A percentile compares a stretch with the other conserved stretches of the same genome.
Conservation (phyloP, 2,797 vertebrate genomes). For the Tangara arthus region DNA sequence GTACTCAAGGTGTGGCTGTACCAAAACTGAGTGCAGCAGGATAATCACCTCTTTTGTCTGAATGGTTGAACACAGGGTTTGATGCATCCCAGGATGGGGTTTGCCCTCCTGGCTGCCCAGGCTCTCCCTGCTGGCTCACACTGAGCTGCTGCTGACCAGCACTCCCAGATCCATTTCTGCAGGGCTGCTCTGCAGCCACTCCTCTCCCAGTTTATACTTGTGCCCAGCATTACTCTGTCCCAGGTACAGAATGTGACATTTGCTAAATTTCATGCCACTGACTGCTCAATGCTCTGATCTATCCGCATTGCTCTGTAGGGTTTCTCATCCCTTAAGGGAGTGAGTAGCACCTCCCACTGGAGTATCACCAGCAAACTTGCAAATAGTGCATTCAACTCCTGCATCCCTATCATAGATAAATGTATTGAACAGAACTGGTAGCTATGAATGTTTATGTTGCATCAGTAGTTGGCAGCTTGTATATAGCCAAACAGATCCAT, state of each 20-base stretch:
- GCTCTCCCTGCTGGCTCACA: background rate
- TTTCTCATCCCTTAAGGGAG: background rate
- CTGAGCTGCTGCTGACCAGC: background rate
- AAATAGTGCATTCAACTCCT: background rate
- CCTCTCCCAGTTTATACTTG: background rate
- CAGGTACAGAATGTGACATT: background rate
- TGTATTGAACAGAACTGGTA: background rate
- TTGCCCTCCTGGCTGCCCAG: background rate
- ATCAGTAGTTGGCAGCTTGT: background rate
- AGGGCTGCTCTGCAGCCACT: background rate
- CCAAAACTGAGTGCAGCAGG: background rate
- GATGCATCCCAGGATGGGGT: background rate
- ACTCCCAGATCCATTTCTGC: background rate
- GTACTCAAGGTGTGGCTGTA: background rate
- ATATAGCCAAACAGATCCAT: background rate
- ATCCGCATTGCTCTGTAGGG: background rate
- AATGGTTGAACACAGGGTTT: background rate
- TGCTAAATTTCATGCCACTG: background rate
- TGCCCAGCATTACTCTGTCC: background rate
- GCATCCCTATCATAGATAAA: background rate
- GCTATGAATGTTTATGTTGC: background rate
- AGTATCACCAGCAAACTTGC: background rate
- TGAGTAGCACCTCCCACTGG: background rate
- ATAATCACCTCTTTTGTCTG: background rate
- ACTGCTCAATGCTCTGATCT: accelerated